These are phyloP conservation scores for Brenthis hecate DNA, from an alignment of 2,888 invertebrate species.

Conservation along the genomic window DNA sequence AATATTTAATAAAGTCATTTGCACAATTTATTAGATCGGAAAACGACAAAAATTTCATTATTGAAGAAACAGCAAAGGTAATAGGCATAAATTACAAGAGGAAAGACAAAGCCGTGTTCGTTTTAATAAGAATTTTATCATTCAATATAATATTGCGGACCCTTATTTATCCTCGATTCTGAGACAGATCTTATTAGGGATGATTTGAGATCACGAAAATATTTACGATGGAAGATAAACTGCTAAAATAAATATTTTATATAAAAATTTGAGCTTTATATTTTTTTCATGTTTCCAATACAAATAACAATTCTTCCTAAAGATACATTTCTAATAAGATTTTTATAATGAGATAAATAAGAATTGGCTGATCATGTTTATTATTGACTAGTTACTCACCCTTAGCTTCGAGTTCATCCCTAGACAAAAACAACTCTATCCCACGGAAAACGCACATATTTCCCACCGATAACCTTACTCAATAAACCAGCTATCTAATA, in stretches of 20 bases:
- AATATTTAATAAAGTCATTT: constrained; percentile 10
- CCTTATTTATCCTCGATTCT: constrained; percentile 19
- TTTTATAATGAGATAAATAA: too few relatives aligned
- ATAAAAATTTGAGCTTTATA: constrained; percentile 11
- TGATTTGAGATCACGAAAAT: constrained; percentile 12
- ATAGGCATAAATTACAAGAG: constrained; percentile 20
- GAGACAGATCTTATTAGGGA: constrained; percentile 19
- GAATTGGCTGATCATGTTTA: too few relatives aligned
- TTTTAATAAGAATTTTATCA: constrained; percentile 35
- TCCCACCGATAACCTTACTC: too few relatives aligned
- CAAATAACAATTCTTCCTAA: not conserved
- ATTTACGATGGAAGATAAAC: constrained; percentile 14
- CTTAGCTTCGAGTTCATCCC: too few relatives aligned
- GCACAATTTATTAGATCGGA: constrained; percentile 16
- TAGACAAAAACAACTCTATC: too few relatives aligned
- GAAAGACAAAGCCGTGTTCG: constrained; percentile 14
- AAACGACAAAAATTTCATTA: constrained; percentile 32
- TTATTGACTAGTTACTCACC: too few relatives aligned
- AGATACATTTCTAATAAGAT: too few relatives aligned
- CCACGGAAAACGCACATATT: too few relatives aligned
- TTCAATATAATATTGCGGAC: constrained; percentile 25
- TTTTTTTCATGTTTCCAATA: constrained; percentile 5
- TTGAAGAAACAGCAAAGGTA: constrained; percentile 24
- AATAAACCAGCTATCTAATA: too few relatives aligned
- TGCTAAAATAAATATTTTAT: constrained; percentile 20